Evolutionary conservation across 2,113 vertebrate genomes (phyloP).

Genomic region (Limnothrissa miodon): DNA sequence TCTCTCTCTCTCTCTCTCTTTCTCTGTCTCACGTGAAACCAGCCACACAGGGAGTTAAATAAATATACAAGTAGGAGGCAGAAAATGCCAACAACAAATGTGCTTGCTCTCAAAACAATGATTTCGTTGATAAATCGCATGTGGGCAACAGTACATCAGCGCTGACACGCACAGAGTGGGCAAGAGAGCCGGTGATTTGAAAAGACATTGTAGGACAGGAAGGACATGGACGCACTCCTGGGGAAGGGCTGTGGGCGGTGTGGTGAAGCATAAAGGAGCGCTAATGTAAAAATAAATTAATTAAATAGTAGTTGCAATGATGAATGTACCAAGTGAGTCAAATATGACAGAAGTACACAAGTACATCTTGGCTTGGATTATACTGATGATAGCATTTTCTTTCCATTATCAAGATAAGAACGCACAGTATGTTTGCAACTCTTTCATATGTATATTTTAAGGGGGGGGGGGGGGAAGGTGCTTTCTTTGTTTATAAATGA

Average conservation of each 20-base stretch:
- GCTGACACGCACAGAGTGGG: constrained; percentile 3
- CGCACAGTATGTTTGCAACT: too few relatives aligned
- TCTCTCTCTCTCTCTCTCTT: background rate
- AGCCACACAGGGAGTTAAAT: constrained; percentile 36
- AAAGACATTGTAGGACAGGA: background rate
- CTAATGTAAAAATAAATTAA: background rate
- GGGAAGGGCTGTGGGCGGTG: background rate
- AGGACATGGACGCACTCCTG: background rate
- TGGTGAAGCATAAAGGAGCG: background rate
- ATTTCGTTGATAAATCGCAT: constrained; percentile 41
- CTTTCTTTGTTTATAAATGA: too few relatives aligned
- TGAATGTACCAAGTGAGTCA: background rate
- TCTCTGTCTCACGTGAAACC: constrained; percentile 8
- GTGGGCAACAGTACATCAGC: background rate
- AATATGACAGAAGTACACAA: too few relatives aligned
- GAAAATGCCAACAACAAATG: constrained; percentile 39
- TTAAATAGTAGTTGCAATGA: too few relatives aligned
- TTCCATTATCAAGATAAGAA: too few relatives aligned
- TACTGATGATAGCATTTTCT: too few relatives aligned
- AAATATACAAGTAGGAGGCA: constrained; percentile 23
- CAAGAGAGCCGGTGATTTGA: background rate
- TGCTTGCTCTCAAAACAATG: constrained; percentile 46
- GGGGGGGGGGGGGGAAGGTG: too few relatives aligned
- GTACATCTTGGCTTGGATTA: too few relatives aligned
- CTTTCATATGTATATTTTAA: too few relatives aligned